These are phyloP conservation scores for Pterocles orientalis DNA, from an alignment of 2,113 vertebrate genomes.

Conservation along the genomic window DNA sequence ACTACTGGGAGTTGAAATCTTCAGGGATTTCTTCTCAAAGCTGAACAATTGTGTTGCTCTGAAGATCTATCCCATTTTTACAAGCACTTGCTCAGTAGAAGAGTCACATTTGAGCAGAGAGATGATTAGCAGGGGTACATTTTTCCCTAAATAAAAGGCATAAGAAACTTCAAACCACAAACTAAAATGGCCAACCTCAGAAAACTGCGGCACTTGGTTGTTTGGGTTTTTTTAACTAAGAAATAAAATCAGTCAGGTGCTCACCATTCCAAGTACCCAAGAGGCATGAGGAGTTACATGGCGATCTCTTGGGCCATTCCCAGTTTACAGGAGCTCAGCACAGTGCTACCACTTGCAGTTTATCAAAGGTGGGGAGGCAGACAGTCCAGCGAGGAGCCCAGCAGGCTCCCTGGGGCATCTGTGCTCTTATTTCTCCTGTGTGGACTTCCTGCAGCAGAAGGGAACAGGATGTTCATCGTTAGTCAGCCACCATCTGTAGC, in stretches of 20 bases:
- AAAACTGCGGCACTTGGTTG: background rate
- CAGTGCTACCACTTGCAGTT: background rate
- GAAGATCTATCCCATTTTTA: background rate
- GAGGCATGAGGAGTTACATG: background rate
- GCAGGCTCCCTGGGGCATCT: background rate
- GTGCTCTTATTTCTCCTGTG: background rate
- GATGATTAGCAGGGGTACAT: background rate
- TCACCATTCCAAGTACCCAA: background rate
- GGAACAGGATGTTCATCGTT: slow-evolving; percentile 25
- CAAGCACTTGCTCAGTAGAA: background rate
- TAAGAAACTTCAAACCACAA: background rate
- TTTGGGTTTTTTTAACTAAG: background rate
- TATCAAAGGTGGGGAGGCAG: background rate
- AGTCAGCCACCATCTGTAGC: slow-evolving; percentile 28
- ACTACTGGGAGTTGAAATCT: background rate
- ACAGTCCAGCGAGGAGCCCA: background rate
- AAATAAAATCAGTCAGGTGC: background rate
- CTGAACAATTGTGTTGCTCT: background rate
- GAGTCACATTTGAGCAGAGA: background rate
- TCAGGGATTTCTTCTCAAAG: background rate
- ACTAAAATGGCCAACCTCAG: background rate
- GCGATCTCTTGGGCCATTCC: background rate
- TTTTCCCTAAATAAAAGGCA: background rate
- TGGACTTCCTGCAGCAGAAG: slow-evolving; percentile 12
- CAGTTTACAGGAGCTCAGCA: background rate